phyloP scores from a whole-genome alignment of 2,113 vertebrate genomes.

The Petrocephalus microphthalmus region DNA sequence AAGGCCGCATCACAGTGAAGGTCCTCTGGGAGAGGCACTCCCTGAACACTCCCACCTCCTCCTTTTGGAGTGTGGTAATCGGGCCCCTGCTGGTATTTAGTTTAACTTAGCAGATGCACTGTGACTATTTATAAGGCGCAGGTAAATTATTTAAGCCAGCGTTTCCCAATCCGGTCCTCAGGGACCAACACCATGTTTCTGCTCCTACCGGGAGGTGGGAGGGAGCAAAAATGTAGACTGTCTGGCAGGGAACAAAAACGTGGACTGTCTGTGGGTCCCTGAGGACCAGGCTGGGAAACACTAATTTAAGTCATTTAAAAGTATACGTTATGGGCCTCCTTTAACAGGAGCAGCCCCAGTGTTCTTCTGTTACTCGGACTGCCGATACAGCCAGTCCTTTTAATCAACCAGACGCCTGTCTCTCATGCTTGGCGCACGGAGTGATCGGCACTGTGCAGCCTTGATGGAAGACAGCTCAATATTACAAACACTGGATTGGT shows the following conservation, averaged over 20 bases:
- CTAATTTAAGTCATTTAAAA: constrained; percentile 22
- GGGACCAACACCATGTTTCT: not conserved
- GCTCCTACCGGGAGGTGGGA: not conserved
- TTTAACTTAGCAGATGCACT: constrained; percentile 21
- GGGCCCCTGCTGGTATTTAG: constrained; percentile 10
- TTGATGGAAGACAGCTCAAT: not conserved
- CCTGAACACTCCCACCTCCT: not conserved
- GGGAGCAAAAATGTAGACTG: not conserved
- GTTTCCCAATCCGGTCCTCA: not conserved
- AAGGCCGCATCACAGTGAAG: not conserved
- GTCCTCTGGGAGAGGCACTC: not conserved
- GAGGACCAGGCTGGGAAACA: not conserved
- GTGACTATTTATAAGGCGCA: constrained; percentile 19
- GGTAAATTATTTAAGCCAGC: constrained; percentile 22
- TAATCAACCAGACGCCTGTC: not conserved
- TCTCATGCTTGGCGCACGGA: not conserved
- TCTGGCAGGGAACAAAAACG: not conserved
- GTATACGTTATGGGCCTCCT: constrained; percentile 1
- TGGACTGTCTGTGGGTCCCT: not conserved
- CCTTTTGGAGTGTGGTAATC: not conserved
- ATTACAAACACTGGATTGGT: not conserved
- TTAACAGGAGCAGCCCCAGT: not conserved
- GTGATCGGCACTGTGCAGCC: not conserved
- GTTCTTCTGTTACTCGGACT: constrained; percentile 2
- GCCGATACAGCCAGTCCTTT: constrained; percentile 11